These are phyloP conservation scores for Drosophila helvetica DNA, from an alignment of 2,888 invertebrate species.

Conservation along the genomic window DNA sequence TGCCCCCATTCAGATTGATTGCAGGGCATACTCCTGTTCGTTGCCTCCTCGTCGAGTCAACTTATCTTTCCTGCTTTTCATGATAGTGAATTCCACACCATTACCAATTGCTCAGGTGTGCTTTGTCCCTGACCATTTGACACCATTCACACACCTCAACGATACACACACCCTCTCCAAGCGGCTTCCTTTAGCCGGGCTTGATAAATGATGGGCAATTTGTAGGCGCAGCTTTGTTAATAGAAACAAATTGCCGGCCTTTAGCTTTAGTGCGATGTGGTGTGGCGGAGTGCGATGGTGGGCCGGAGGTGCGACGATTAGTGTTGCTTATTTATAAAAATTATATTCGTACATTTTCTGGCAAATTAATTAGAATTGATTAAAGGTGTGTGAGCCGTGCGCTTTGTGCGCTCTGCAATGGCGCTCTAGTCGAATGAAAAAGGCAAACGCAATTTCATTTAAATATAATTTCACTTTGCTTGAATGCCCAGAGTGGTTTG, in stretches of 20 bases:
- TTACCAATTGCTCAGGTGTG: constrained; percentile 72
- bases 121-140: constrained; percentile 34
- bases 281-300: neutral
- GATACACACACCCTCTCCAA: constrained; percentile 18
- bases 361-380: constrained; percentile 74
- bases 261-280: constrained; percentile 47
- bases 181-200: constrained; percentile 45
- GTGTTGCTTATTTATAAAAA: constrained; percentile 75
- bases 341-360: constrained; percentile 50
- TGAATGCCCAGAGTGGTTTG: constrained; percentile 1
- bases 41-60: constrained; percentile 5
- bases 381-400: constrained; percentile 36
- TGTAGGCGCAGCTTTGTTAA: constrained; percentile 77
- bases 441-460: constrained; percentile 53
- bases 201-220: constrained; percentile 75
- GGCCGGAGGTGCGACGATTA: constrained; percentile 55
- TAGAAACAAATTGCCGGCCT: constrained; percentile 74
- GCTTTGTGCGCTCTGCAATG: constrained; percentile 3
- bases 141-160: constrained; percentile 12
- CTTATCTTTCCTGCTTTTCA: constrained; percentile 23
- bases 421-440: constrained; percentile 6
- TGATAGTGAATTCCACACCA: constrained; percentile 48
- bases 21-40: constrained; percentile 26
- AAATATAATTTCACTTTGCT: constrained; percentile 36
- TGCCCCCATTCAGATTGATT: neutral